These are phyloP conservation scores for Agrochola circellaris DNA, from an alignment of 2,888 invertebrate species.

Conservation along the genomic window DNA sequence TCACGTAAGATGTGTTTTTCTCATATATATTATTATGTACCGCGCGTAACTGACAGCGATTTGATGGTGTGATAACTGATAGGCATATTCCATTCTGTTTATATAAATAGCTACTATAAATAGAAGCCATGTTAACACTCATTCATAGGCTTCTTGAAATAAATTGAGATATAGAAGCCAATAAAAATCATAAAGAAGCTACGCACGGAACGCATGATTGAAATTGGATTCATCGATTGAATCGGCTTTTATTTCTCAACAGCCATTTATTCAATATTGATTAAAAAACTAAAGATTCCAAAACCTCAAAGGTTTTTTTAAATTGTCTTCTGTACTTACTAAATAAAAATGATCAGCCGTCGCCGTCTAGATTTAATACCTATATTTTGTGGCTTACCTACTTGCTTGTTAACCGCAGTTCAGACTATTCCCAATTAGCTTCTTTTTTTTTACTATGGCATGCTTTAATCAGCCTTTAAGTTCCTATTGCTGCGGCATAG, in stretches of 20 bases:
- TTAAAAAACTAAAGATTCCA: too few species aligned
- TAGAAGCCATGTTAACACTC: not conserved
- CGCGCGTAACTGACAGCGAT: constrained; percentile 39
- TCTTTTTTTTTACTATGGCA: too few species aligned
- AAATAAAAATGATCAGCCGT: not conserved
- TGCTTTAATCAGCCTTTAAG: too few species aligned
- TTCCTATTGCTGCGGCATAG: not conserved
- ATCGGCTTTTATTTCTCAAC: not conserved
- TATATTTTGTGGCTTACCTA: not conserved
- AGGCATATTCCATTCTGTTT: constrained; percentile 24
- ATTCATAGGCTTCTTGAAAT: constrained; percentile 9
- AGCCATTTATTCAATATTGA: not conserved
- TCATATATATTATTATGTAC: constrained; percentile 13
- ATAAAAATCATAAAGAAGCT: not conserved
- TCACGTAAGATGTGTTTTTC: constrained; percentile 32
- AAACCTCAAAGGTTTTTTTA: not conserved
- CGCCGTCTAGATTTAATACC: not conserved
- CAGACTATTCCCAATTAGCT: too few species aligned
- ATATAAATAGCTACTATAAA: constrained; percentile 3
- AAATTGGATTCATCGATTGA: not conserved
- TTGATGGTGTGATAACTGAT: constrained; percentile 27
- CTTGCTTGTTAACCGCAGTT: not conserved
- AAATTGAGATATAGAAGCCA: constrained; percentile 3
- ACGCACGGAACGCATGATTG: not conserved
- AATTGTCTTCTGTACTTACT: not conserved